Evolutionary conservation across 2,113 vertebrate species (phyloP), one percentile per base, ranked within the genome.

Genomic region (Perca flavescens): DNA sequence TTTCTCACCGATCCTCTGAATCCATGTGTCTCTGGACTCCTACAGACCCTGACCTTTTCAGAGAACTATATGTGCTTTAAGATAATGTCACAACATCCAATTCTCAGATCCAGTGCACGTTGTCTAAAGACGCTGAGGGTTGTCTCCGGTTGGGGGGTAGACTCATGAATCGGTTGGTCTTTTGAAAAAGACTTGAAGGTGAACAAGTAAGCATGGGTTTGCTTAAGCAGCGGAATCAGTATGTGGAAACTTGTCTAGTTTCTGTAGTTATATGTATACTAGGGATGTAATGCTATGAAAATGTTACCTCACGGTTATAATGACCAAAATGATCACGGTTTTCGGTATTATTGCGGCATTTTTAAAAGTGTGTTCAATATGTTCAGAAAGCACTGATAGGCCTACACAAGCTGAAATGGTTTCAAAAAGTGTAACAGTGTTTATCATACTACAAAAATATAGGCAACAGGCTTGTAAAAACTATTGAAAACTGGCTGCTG

Each of bases 41-140:
- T 25, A 57, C 50, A 47, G 70, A 74, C 64, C 52, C 57, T 85
- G 89, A 90, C 86, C 92, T 91, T 91, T 92, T 82, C 73, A 69
- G 31, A 62, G 68, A 71, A 31, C 60, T 87, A 58, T 85, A 79
- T 72, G 82, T 72, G 67, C 71, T 82, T 43, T 79, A 66, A 75
- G 65, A 46, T 85, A 86, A 86, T 82, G 84, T 81, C 83, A 80
- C 77, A 75, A 70, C 57, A 74, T 76, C 80, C 67, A 61, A 16
- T 72, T 75, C 28, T 86, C 14, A 54, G 19, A 78, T 86, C 53
- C 36, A 7, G 10, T 57, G 43, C 40, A 49, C 4, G 13, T 11
- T n/a, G 64, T 56, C 34, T 46, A 31, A 74, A 61, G 50, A 83
- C 54, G 67, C 52, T 1, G 15, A 58, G 34, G 19, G 19, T 60